A percentile compares a stretch with the other conserved stretches of the same genome.
Evolutionary conservation across 2,888 invertebrate species (phyloP).

Genomic region (Siphlonurus alternatus): DNA sequence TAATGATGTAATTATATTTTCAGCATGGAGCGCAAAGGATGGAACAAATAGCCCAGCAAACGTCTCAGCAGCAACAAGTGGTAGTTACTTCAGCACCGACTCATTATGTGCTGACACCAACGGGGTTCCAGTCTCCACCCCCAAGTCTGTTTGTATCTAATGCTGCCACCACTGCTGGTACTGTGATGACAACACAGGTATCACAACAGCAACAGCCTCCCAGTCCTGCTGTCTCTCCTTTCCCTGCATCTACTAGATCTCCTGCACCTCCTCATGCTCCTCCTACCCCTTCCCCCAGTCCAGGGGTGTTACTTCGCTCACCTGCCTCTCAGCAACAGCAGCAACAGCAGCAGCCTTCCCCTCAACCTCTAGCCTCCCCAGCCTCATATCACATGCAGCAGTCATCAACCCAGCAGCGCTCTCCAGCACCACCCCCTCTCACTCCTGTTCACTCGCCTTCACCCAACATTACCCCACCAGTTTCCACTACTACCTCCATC

Average conservation of each 20-base stretch:
- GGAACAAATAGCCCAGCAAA: background rate
- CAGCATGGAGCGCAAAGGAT: background rate
- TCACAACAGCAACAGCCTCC: background rate
- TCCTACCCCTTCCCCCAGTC: conserved; percentile 9
- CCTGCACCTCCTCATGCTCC: conserved; percentile 10
- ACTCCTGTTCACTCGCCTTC: conserved; percentile 15
- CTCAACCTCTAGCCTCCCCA: conserved; percentile 27
- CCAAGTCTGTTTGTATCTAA: conserved; percentile 4
- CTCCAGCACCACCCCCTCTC: conserved; percentile 13
- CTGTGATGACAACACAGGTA: background rate
- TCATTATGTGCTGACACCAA: conserved; percentile 9
- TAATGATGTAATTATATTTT: too few species aligned
- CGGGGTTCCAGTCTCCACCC: conserved; percentile 9
- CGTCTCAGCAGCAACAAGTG: background rate
- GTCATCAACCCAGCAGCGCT: conserved; percentile 10
- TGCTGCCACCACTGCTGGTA: conserved; percentile 4
- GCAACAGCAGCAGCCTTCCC: conserved; percentile 28
- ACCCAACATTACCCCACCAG: conserved; percentile 6
- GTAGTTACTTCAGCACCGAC: background rate
- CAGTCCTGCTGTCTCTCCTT: conserved; percentile 9
- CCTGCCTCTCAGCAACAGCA: conserved; percentile 19
- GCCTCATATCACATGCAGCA: conserved; percentile 18
- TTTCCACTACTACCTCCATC: conserved; percentile 6
- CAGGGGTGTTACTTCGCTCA: conserved; percentile 2
- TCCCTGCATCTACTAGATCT: conserved; percentile 11